Conservation (phyloP, 2,888 invertebrate species). For the Rotaria socialis region DNA sequence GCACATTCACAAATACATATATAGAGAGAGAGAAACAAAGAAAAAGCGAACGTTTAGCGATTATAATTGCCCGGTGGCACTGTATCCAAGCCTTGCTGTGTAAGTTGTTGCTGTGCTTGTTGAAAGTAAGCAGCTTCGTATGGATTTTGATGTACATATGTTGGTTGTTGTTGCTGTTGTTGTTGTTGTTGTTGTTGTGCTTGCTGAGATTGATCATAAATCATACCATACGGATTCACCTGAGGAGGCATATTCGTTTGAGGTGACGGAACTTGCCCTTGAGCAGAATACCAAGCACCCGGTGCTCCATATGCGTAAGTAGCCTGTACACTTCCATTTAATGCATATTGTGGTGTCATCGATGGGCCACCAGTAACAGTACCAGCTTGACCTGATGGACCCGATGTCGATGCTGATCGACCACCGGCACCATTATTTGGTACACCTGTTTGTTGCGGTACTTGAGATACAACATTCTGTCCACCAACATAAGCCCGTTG, state of each 20-base stretch:
- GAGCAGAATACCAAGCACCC: neutral
- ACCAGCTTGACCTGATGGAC: neutral
- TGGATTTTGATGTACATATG: neutral
- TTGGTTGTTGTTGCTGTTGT: neutral
- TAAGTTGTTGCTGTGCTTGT: neutral
- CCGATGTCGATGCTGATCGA: neutral
- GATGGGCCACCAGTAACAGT: neutral
- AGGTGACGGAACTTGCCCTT: neutral
- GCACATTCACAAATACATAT: neutral
- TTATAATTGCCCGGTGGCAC: conserved; percentile 3
- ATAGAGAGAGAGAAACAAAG: neutral
- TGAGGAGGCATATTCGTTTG: neutral
- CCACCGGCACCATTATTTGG: neutral
- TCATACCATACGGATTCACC: neutral
- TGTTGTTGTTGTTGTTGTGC: neutral
- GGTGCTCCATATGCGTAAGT: neutral
- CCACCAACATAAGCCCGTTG: neutral
- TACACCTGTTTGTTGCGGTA: neutral
- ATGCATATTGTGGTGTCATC: neutral
- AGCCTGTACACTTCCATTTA: neutral
- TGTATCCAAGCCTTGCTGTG: neutral
- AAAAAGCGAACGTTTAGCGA: neutral
- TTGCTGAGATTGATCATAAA: neutral
- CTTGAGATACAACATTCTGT: neutral
- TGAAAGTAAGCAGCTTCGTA: conserved; percentile 1